phyloP scores from a whole-genome alignment of 2,113 vertebrate genomes.

The Rhinogobius similis region DNA sequence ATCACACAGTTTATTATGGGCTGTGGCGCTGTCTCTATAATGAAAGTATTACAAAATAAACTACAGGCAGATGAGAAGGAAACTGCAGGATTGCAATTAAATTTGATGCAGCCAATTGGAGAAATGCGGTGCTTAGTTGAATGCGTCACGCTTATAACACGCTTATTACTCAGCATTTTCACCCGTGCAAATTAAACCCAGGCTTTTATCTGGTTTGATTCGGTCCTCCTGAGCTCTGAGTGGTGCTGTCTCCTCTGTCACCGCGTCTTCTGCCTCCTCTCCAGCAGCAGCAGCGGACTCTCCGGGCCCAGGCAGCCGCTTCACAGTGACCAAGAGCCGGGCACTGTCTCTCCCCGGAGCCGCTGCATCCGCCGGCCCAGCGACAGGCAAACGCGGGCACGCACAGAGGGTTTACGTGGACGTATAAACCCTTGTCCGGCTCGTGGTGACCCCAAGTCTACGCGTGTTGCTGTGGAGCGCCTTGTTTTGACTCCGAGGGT shows the following conservation, averaged over 20 bases:
- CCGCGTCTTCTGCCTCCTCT: constrained; percentile 38
- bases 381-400: background rate
- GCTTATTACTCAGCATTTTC: background rate
- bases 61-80: background rate
- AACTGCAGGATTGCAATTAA: background rate
- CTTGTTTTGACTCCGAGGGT: background rate
- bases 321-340: constrained; percentile 49
- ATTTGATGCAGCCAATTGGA: background rate
- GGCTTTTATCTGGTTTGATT: background rate
- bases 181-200: background rate
- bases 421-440: constrained; percentile 51
- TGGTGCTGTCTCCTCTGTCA: constrained; percentile 71
- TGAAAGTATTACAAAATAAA: background rate
- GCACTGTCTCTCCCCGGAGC: constrained; percentile 32
- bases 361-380: constrained; percentile 10
- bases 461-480: constrained; percentile 16
- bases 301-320: constrained; percentile 56
- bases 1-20: too few relatives aligned
- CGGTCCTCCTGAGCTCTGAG: constrained; percentile 75
- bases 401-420: constrained; percentile 22
- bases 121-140: background rate
- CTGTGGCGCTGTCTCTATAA: background rate
- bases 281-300: constrained; percentile 50
- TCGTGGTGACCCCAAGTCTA: constrained; percentile 31
- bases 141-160: background rate